phyloP scores from a whole-genome alignment of 37 sponge, comb jelly and placozoan species.

The Spongilla lacustris region DNA sequence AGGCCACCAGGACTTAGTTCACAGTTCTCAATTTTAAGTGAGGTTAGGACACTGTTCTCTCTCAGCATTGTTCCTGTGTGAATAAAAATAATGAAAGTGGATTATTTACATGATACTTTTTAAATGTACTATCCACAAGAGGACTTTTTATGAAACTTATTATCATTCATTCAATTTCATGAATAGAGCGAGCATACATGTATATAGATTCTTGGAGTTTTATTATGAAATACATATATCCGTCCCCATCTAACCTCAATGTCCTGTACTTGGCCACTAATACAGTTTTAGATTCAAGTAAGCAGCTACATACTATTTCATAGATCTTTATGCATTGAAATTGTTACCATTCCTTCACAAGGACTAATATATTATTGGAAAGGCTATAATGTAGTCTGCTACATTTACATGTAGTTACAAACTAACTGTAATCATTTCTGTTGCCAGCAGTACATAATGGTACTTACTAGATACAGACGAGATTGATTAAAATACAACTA shows the following conservation, averaged over 20 bases:
- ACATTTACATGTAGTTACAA: background rate
- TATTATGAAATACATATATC: background rate
- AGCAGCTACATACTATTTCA: background rate
- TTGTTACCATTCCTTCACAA: constrained; percentile 1
- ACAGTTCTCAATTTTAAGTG: background rate
- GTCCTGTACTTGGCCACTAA: constrained; percentile 1
- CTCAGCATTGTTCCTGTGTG: constrained; percentile 1
- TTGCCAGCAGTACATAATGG: constrained; percentile 1
- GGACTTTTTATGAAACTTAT: background rate
- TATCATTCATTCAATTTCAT: background rate
- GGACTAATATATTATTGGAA: constrained; percentile 1
- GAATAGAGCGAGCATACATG: constrained; percentile 1
- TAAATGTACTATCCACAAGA: background rate
- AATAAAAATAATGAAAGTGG: constrained; percentile 1
- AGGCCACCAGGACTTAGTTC: constrained; percentile 1
- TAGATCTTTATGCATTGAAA: background rate
- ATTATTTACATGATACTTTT: background rate
- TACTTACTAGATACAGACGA: background rate
- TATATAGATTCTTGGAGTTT: background rate
- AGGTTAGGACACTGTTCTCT: constrained; percentile 1
- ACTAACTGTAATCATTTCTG: constrained; percentile 1
- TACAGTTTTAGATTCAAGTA: constrained; percentile 1
- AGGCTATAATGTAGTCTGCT: constrained; percentile 1
- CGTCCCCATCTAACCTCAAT: background rate
- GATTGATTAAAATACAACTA: constrained; percentile 1